Evolutionary conservation across 2,113 vertebrate genomes (phyloP).

Genomic region (Syngnathus floridae): DNA sequence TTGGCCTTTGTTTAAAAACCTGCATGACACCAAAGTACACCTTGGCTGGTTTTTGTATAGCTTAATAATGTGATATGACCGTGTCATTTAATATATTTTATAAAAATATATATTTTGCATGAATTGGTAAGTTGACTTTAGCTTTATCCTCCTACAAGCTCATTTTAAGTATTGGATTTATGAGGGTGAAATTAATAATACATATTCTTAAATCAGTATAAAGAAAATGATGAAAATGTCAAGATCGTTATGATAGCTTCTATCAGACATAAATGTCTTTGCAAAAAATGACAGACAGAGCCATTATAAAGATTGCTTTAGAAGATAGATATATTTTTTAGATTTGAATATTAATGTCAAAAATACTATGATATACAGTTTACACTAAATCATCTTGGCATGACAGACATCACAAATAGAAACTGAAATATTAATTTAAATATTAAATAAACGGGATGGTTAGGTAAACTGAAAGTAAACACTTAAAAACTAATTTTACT

Average conservation of each 20-base stretch:
- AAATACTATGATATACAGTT: constrained; percentile 99
- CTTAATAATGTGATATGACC: too few species aligned
- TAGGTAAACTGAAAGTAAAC: constrained; percentile 83
- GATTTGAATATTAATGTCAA: constrained; percentile 97
- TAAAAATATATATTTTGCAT: too few species aligned
- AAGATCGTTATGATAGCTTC: neutral
- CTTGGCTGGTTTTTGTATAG: too few species aligned
- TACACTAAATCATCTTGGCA: constrained; percentile 95
- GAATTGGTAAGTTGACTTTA: too few species aligned
- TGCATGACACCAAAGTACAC: too few species aligned
- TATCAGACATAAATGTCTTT: neutral
- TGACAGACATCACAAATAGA: constrained; percentile 92
- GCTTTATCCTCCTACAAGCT: too few species aligned
- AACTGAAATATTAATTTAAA: constrained; percentile 97
- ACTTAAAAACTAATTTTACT: constrained; percentile 84
- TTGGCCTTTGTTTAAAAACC: too few species aligned
- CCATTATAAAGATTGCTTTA: constrained; percentile 63
- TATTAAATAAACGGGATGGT: constrained; percentile 95
- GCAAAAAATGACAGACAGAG: constrained; percentile 29
- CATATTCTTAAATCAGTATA: too few species aligned
- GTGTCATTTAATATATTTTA: too few species aligned
- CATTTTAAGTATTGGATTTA: too few species aligned
- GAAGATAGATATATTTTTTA: constrained; percentile 80
- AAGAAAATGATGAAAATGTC: neutral
- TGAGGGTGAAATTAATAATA: too few species aligned